Percentiles rank a stretch among this genome's conserved stretches.
Evolutionary conservation across 2,113 vertebrate genomes (phyloP).

Genomic region (Gnathonemus echidnorhynchus): DNA sequence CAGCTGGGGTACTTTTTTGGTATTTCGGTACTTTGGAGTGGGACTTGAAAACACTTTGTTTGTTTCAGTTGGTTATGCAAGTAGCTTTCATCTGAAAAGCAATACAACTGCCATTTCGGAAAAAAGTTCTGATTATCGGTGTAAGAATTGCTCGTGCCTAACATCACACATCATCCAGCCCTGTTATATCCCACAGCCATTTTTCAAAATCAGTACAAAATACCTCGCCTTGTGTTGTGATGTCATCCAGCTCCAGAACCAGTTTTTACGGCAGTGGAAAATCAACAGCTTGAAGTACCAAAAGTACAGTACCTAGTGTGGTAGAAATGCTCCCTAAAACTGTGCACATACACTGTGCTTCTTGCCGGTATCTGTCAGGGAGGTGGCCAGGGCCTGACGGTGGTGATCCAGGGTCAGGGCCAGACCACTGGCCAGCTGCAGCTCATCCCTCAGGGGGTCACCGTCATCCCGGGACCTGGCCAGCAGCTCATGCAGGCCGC

Average conservation of each 20-base stretch:
- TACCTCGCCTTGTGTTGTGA: background rate
- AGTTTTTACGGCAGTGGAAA: background rate
- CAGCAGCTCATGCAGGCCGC: slow-evolving; percentile 98
- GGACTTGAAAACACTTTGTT: background rate
- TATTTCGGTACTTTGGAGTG: background rate
- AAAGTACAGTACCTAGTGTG: background rate
- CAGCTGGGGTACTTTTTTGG: background rate
- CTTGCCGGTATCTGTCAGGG: slow-evolving; percentile 52
- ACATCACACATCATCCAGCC: background rate
- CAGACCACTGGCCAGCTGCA: slow-evolving; percentile 95
- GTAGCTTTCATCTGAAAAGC: background rate
- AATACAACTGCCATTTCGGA: background rate
- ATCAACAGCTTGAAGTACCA: background rate
- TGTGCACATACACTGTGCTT: background rate
- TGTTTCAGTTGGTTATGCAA: background rate
- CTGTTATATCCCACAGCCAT: background rate
- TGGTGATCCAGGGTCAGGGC: slow-evolving; percentile 96
- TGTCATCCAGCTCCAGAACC: background rate
- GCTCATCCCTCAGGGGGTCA: slow-evolving; percentile 90
- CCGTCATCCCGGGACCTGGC: slow-evolving; percentile 84
- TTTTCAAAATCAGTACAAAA: background rate
- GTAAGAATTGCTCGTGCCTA: background rate
- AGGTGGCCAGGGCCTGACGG: slow-evolving; percentile 89
- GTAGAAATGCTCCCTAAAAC: background rate
- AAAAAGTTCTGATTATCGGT: background rate